phyloP scores from a whole-genome alignment of 2,888 invertebrate genomes.

The Griposia aprilina region DNA sequence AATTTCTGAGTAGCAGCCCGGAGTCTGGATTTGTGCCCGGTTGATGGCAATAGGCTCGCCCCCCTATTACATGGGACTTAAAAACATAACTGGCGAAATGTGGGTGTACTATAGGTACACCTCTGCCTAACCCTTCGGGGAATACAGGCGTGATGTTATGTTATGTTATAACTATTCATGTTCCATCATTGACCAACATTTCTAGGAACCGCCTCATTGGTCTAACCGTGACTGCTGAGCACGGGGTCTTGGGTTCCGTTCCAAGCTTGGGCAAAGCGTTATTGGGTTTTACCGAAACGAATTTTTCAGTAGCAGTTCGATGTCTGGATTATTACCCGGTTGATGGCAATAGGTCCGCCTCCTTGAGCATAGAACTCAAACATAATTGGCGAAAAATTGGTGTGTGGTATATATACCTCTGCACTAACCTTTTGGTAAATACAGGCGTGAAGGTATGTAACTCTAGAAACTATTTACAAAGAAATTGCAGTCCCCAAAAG shows the following conservation, averaged over 20 bases:
- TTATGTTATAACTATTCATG: too few relatives aligned
- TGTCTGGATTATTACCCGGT: background rate
- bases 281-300: background rate
- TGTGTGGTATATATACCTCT: background rate
- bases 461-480: background rate
- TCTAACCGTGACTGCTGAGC: background rate
- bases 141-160: too few relatives aligned
- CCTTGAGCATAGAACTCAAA: background rate
- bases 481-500: background rate
- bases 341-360: background rate
- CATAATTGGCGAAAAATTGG: background rate
- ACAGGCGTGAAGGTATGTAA: background rate
- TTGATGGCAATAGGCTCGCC: too few relatives aligned
- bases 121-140: too few relatives aligned
- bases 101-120: too few relatives aligned
- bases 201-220: background rate
- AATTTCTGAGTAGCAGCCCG: too few relatives aligned
- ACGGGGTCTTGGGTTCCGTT: background rate
- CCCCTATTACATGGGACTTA: too few relatives aligned
- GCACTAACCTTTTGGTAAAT: too few relatives aligned
- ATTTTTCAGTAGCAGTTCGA: background rate
- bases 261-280: background rate
- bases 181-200: background rate
- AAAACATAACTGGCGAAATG: too few relatives aligned
- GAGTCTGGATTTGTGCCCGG: too few relatives aligned